Base-by-base conservation (phyloP, 2,888 invertebrate species). In the Spodoptera picta region DNA sequence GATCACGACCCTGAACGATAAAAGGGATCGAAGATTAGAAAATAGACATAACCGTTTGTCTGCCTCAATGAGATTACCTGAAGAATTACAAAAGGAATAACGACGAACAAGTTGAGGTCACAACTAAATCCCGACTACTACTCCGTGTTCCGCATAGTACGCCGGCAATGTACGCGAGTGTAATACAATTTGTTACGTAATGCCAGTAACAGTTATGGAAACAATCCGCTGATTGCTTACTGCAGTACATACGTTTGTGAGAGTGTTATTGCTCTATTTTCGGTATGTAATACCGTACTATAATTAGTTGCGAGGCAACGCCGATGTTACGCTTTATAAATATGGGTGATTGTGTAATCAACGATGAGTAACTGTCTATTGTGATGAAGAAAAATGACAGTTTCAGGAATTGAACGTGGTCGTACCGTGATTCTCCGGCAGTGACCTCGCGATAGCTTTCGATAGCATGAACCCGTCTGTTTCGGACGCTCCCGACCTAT, bases 401-500 rank as follows among this genome's bases (percentile, higher is more conserved):
- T 79, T 72, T 72, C 73, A 81, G 81, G 80, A 81, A 84, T 86
- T 79, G 78, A 74, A 73, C 77, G 80, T 81, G 80, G 65, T 85
- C 77, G 81, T 83, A 79, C 83, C 86, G 84, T 82, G 86, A 88
- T 88, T 84, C 82, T 89, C 85, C 92, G 92, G 81, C 89, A 92
- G 92, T 93, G 93, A 93, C 93, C 93, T 94, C 93, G 93, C 87
- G 75, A 82, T 86, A 85, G 91, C 86, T 92, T 91, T 92, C 92
- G 91, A 91, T 92, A 91, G 86, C 87, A 84, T 88, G 89, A 90
- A 92, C 89, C 89, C 86, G 92, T 90, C 90, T 91, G 92, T 90
- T 92, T 89, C 92, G 89, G 90, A 91, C 90, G 92, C 90, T 91
- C 87, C 91, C 92, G 90, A 89, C 92, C 93, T 94, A 94, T 94